Base-by-base conservation (phyloP, 2,797 vertebrate species). In the Gymnocypris eckloni region DNA sequence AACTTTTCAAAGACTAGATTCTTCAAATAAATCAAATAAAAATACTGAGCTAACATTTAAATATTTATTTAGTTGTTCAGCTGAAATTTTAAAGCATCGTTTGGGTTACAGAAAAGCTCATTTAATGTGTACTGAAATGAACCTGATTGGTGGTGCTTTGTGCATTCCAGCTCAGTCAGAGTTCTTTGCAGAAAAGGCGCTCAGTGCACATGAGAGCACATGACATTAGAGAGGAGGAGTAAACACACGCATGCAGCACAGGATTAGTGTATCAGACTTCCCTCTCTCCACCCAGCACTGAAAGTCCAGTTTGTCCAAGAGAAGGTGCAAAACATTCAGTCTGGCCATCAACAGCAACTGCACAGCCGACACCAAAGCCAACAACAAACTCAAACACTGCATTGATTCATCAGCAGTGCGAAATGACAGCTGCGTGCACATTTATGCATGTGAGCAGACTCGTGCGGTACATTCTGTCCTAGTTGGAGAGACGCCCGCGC, bases 401-500 rank as follows among this genome's bases (percentile, higher is more conserved):
- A 88, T 69, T 86, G 82, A 89, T 80, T 69, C 59, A 48, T 22
- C 33, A 72, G 41, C 25, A 37, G 18, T 22, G 52, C 61, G 28
- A 86, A 86, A 39, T 83, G 82, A 85, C 81, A 86, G 85, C 77
- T 83, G 70, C 56, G 5, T 81, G 82, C 80, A 81, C 79, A 87
- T 82, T 81, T 82, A 81, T 56, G 79, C 52, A 87, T 85, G 70
- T 37, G 81, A 83, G 80, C 7, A 20, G 43, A 50, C 52, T 39
- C 6, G 39, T 33, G 56, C 64, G 2, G 87, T 83, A 87, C 87
- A 88, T 87, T 81, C 82, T 90, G 86, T 90, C 79, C 87, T 86
- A 52, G 48, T 84, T 88, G 81, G 84, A 90, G 45, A 64, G 64
- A 25, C 52, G 84, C 86, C 78, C 48, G 6, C 15, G 2, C 50